These are phyloP conservation scores for Carcharodon carcharias DNA, from an alignment of 2,797 vertebrate genomes.

Conservation along the genomic window DNA sequence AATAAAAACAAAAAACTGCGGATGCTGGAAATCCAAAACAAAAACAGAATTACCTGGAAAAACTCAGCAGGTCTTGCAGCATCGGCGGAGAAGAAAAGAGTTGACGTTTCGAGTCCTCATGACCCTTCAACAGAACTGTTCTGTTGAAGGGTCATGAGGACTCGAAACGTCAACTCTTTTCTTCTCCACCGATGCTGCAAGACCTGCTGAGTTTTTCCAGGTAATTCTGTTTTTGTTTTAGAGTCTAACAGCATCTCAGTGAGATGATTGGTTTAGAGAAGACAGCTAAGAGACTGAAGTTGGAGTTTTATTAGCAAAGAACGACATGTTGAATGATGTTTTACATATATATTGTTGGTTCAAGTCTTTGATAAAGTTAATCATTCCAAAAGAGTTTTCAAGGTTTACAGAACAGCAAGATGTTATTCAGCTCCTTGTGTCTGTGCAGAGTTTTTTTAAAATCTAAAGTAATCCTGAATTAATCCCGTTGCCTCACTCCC, in stretches of 20 bases:
- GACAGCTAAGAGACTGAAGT: background rate
- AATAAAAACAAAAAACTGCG: no score
- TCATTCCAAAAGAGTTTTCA: background rate
- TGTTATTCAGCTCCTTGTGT: background rate
- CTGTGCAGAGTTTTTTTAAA: background rate
- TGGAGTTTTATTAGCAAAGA: background rate
- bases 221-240: no score
- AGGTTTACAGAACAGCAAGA: background rate
- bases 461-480: background rate
- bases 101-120: no score
- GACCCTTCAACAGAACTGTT: no score
- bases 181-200: no score
- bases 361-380: background rate
- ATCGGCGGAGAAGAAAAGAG: no score
- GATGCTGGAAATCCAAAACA: no score
- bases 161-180: no score
- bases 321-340: background rate
- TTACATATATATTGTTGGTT: background rate
- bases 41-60: no score
- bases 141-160: no score
- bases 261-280: background rate
- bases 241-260: background rate
- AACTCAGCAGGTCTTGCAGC: no score
- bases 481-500: background rate
- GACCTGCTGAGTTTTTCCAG: no score